phyloP scores from a whole-genome alignment of 2,113 vertebrate genomes.

The Xerus inauris region DNA sequence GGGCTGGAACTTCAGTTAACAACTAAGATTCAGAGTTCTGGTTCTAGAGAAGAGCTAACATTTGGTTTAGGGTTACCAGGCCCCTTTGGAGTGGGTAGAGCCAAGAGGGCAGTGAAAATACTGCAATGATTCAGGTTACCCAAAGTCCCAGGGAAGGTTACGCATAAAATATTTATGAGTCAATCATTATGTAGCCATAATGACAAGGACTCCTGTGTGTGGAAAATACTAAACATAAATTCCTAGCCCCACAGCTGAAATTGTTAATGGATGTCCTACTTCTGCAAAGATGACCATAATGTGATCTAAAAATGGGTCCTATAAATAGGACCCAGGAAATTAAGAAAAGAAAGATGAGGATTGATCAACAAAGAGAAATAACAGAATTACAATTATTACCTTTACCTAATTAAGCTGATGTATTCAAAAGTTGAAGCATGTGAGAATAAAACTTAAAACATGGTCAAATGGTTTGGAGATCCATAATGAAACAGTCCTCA shows the following conservation, averaged over 20 bases:
- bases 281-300: neutral
- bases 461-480: neutral
- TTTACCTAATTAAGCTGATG: neutral
- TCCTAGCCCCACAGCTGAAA: neutral
- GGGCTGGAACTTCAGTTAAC: neutral
- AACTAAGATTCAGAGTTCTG: neutral
- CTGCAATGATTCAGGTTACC: neutral
- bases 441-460: neutral
- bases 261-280: neutral
- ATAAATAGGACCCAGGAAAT: neutral
- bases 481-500: neutral
- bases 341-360: neutral
- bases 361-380: constrained; percentile 6
- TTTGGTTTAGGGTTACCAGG: neutral
- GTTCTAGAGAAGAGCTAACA: neutral
- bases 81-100: neutral
- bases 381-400: neutral
- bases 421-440: neutral
- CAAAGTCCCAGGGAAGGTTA: neutral
- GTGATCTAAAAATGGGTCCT: neutral
- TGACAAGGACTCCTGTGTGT: neutral
- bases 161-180: neutral
- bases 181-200: neutral
- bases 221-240: neutral
- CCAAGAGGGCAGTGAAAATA: neutral